Evolutionary conservation across 2,888 invertebrate genomes (phyloP), one percentile per base, ranked within the genome.

Genomic region (Ichneumoninae sp.): DNA sequence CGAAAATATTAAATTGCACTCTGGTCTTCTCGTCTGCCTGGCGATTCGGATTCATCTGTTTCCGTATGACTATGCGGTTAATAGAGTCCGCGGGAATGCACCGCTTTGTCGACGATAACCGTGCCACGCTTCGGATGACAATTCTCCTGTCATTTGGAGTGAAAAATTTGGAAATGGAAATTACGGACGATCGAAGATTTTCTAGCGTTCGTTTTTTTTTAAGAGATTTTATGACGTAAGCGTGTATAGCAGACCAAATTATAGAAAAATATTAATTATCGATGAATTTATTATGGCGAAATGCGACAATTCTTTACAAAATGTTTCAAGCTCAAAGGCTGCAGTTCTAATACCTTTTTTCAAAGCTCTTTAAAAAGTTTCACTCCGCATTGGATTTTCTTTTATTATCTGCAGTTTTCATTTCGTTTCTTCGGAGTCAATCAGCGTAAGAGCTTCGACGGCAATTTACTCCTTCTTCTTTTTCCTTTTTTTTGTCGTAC

Each of bases 401-500:
- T 54, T 22, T 22, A 7, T 71, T 26, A 13, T 33, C 5, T 22
- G 6, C 19, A 1, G 13, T 19, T n/a, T 52, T 30, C 10, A 1
- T 40, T 36, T 7, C 22, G 4, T 71, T 40, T 30, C 26, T 26
- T 30, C 6, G n/a, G 60, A 60, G 13, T 13, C 16, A 13, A 8
- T 30, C 16, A 30, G 7, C 13, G 8, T 30, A 1, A 30, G 30
- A 26, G 22, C 36, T 40, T 71, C 16, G 22, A 13, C 22, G 44
- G 16, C 8, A 1, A 60, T 73, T 22, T 10, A 60, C 44, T 47
- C 26, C 44, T 68, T 44, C 8, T 26, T n/a, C 6, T 7, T 69
- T 22, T 16, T 63, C 26, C 3, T 1, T 76, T 63, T 81, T 40
- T 40, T 8, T 75, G 22, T 40, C 69, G 36, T 54, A 74, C 63